Evolutionary conservation across 2,797 vertebrate species (phyloP).

Genomic region (Pseudotriccus pelzelni): DNA sequence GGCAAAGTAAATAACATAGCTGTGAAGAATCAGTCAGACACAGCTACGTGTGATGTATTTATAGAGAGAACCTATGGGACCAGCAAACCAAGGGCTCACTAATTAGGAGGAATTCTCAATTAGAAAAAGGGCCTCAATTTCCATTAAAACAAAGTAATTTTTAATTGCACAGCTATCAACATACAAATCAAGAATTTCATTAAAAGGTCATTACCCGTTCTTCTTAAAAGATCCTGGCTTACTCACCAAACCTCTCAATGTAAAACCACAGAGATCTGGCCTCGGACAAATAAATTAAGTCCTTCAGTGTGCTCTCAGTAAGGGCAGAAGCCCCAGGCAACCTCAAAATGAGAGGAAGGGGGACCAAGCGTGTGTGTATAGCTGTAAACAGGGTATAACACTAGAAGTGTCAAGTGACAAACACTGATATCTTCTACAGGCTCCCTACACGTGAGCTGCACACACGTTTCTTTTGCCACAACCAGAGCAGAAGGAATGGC

Average conservation of each 20-base stretch:
- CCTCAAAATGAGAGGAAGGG: background rate
- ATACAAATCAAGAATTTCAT: slow-evolving; percentile 31
- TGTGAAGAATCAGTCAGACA: slow-evolving; percentile 80
- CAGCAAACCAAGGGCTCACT: background rate
- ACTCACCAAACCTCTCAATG: slow-evolving; percentile 24
- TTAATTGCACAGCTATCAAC: slow-evolving; percentile 44
- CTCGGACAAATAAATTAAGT: background rate
- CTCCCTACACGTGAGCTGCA: background rate
- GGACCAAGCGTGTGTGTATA: background rate
- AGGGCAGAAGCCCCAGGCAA: background rate
- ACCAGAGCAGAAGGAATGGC: background rate
- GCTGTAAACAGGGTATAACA: background rate
- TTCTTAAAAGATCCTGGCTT: slow-evolving; percentile 20
- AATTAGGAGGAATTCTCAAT: slow-evolving; percentile 31
- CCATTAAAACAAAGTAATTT: slow-evolving; percentile 3
- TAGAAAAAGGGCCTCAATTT: slow-evolving; percentile 16
- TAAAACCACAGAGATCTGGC: background rate
- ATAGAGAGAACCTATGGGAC: slow-evolving; percentile 54
- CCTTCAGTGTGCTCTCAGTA: background rate
- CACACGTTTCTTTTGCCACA: background rate
- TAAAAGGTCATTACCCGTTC: slow-evolving; percentile 25
- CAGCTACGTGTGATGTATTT: slow-evolving; percentile 72
- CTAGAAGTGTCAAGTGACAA: background rate
- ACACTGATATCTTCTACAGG: background rate
- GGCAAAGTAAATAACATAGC: slow-evolving; percentile 85